Conservation (phyloP, 2,113 vertebrate genomes). For the Apus apus region DNA sequence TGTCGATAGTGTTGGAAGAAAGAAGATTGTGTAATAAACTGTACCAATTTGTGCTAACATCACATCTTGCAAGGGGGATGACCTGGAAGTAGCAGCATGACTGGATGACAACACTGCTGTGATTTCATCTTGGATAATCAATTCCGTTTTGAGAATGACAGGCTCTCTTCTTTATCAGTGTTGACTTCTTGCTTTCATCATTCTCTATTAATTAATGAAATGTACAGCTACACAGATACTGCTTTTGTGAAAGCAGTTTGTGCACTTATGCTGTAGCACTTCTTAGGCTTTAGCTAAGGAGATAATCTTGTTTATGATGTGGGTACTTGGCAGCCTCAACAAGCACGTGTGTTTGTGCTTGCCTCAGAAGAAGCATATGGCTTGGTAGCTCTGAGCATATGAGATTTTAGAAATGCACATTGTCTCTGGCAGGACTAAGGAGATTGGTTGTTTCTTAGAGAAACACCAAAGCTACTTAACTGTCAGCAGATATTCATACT, state of each 20-base stretch:
- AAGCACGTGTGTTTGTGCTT: background rate
- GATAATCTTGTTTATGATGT: background rate
- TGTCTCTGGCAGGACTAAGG: background rate
- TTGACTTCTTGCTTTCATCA: background rate
- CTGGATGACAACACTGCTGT: background rate
- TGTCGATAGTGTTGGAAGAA: background rate
- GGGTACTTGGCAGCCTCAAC: constrained; percentile 1
- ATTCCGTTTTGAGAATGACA: background rate
- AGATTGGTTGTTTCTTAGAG: background rate
- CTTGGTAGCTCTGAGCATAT: background rate
- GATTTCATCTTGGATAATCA: background rate
- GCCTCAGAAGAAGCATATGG: background rate
- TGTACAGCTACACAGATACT: background rate
- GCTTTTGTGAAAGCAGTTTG: background rate
- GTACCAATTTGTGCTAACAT: background rate
- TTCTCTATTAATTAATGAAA: background rate
- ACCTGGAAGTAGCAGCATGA: background rate
- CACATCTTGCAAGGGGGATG: background rate
- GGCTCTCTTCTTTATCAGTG: background rate
- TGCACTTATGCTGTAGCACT: background rate
- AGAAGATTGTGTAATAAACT: background rate
- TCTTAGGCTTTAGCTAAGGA: background rate
- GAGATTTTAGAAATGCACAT: background rate
- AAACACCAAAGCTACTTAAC: background rate
- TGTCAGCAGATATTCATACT: background rate